Evolutionary conservation across 2,113 vertebrate genomes (phyloP).

Genomic region (Osmerus eperlanus): DNA sequence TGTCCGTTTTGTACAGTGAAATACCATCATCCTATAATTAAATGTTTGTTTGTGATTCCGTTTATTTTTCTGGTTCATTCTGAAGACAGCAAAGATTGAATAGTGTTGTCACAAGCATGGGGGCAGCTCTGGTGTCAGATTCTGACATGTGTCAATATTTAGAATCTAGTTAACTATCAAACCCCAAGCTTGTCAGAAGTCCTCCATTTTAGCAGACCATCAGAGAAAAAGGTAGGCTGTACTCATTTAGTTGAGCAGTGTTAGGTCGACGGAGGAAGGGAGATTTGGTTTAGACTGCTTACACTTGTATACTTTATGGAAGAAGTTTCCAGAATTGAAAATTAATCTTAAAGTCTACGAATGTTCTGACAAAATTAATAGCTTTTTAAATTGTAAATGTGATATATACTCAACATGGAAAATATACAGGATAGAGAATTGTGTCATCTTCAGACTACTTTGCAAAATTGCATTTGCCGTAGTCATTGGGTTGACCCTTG

Average conservation of each 20-base stretch:
- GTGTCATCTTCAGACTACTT: too few species aligned
- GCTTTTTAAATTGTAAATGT: too few species aligned
- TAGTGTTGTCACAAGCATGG: not conserved
- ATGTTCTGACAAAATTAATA: too few species aligned
- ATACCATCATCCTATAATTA: slow-evolving; percentile 30
- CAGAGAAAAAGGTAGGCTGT: slow-evolving; percentile 16
- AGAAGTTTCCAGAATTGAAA: too few species aligned
- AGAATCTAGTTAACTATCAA: slow-evolving; percentile 42
- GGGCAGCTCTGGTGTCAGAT: not conserved
- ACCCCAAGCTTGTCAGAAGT: slow-evolving; percentile 1
- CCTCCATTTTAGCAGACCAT: not conserved
- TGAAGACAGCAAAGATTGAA: not conserved
- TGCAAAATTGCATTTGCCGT: not conserved
- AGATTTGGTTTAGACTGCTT: not conserved
- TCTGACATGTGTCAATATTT: slow-evolving; percentile 57
- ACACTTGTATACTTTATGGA: not conserved
- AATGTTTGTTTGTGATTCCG: slow-evolving; percentile 15
- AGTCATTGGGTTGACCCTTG: not conserved
- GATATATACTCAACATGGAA: too few species aligned
- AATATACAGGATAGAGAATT: too few species aligned
- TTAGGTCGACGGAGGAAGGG: not conserved
- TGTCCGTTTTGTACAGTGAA: slow-evolving; percentile 42
- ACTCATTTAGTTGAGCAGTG: slow-evolving; percentile 1
- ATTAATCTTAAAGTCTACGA: too few species aligned
- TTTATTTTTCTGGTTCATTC: not conserved